Conservation (phyloP, 2,113 vertebrate species). For the Apodemus sylvaticus region DNA sequence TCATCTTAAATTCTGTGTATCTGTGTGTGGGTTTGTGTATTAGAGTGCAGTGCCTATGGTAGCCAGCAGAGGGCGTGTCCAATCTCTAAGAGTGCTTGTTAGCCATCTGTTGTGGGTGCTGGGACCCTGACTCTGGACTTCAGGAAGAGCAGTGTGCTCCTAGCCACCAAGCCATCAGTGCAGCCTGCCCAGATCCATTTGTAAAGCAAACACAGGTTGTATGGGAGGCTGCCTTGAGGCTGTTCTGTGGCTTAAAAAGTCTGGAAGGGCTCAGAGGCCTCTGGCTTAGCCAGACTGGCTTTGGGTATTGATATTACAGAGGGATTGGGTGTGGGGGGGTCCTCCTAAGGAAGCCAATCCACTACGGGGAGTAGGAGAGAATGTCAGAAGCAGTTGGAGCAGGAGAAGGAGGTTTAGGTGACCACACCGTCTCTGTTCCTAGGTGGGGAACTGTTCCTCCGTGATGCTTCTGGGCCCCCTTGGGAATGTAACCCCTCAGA, state of each 20-base stretch:
- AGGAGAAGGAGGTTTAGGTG: neutral
- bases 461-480: neutral
- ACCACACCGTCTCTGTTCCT: too few species aligned
- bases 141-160: neutral
- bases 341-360: neutral
- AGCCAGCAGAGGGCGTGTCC: neutral
- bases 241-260: neutral
- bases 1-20: neutral
- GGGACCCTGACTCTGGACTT: neutral
- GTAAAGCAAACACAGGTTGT: too few species aligned
- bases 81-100: too few species aligned
- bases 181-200: neutral
- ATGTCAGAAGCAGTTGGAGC: neutral
- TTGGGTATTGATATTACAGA: too few species aligned
- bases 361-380: neutral
- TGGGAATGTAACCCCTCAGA: neutral
- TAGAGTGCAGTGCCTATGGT: neutral
- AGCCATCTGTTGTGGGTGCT: neutral
- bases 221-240: neutral
- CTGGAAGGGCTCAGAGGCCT: neutral
- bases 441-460: neutral
- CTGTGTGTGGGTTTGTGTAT: neutral
- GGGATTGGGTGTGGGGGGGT: neutral
- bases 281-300: neutral
- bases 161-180: neutral